Conservation (phyloP, 2,888 invertebrate genomes). For the Cheilosia soror region DNA sequence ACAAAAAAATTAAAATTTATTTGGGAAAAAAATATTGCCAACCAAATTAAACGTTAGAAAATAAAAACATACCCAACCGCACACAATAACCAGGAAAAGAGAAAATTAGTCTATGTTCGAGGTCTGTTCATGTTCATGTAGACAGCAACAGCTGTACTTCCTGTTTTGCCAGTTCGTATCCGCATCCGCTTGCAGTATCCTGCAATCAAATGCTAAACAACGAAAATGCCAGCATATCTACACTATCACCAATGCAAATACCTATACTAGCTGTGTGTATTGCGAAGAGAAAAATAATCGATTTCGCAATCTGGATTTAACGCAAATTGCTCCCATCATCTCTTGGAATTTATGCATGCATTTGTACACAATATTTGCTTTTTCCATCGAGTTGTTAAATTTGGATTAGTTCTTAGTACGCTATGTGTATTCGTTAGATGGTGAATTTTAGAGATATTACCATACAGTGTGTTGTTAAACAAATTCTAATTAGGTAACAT, state of each 20-base stretch:
- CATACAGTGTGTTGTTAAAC: too few relatives aligned
- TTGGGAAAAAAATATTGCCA: not conserved
- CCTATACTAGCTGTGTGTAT: not conserved
- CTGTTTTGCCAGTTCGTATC: slow-evolving; percentile 60
- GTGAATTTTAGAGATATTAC: not conserved
- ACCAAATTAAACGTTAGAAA: not conserved
- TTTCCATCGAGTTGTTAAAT: slow-evolving; percentile 28
- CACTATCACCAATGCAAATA: not conserved
- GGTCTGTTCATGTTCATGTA: slow-evolving; percentile 59
- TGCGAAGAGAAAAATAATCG: slow-evolving; percentile 42
- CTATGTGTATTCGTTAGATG: not conserved
- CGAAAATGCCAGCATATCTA: slow-evolving; percentile 20
- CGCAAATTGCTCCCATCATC: slow-evolving; percentile 30
- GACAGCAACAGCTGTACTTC: slow-evolving; percentile 64
- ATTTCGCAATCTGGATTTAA: slow-evolving; percentile 44
- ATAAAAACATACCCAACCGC: not conserved
- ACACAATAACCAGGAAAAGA: slow-evolving; percentile 48
- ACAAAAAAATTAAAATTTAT: not conserved
- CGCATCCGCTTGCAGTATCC: slow-evolving; percentile 65
- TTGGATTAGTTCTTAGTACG: not conserved
- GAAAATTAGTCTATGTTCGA: slow-evolving; percentile 57
- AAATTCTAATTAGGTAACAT: too few relatives aligned
- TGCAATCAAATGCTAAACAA: slow-evolving; percentile 61
- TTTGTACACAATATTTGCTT: slow-evolving; percentile 5
- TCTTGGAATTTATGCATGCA: slow-evolving; percentile 12